phyloP scores from a whole-genome alignment of 1,140 invertebrate species.

The Stenopsyche tienmushanensis region DNA sequence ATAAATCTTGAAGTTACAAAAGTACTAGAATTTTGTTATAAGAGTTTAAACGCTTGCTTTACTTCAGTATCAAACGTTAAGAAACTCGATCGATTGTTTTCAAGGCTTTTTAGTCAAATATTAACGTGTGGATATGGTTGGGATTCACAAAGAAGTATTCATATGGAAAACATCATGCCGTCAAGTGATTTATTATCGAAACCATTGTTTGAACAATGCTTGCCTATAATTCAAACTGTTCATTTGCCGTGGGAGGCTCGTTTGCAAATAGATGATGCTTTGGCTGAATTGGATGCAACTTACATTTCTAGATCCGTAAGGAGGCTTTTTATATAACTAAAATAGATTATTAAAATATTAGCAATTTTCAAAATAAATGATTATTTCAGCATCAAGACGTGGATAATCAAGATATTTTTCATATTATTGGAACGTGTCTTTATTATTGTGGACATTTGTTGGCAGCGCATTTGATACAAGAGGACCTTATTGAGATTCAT shows the following conservation, averaged over 20 bases:
- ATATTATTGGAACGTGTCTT: conserved; percentile 67
- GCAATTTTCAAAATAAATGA: not conserved
- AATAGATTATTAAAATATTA: not conserved
- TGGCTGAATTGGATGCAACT: conserved; percentile 78
- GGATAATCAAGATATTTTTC: conserved; percentile 23
- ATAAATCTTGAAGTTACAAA: conserved; percentile 54
- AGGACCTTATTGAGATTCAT: conserved; percentile 70
- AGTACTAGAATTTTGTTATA: conserved; percentile 56
- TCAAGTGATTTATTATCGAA: conserved; percentile 42
- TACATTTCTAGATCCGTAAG: conserved; percentile 15
- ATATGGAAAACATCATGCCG: conserved; percentile 39
- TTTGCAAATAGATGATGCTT: conserved; percentile 74
- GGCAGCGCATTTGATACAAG: conserved; percentile 68
- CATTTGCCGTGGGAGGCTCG: conserved; percentile 73
- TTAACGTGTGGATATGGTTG: conserved; percentile 44
- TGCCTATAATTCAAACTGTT: conserved; percentile 58
- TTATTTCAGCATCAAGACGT: conserved; percentile 16
- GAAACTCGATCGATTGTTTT: conserved; percentile 59
- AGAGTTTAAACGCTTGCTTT: conserved; percentile 57
- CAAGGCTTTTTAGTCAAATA: conserved; percentile 54
- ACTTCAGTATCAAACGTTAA: conserved; percentile 45
- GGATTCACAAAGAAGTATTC: conserved; percentile 33
- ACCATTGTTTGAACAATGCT: conserved; percentile 38
- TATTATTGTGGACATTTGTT: conserved; percentile 72
- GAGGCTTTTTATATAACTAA: not conserved